These are phyloP conservation scores for Fistularia commersonii DNA, from an alignment of 2,797 vertebrate species.

Conservation along the genomic window DNA sequence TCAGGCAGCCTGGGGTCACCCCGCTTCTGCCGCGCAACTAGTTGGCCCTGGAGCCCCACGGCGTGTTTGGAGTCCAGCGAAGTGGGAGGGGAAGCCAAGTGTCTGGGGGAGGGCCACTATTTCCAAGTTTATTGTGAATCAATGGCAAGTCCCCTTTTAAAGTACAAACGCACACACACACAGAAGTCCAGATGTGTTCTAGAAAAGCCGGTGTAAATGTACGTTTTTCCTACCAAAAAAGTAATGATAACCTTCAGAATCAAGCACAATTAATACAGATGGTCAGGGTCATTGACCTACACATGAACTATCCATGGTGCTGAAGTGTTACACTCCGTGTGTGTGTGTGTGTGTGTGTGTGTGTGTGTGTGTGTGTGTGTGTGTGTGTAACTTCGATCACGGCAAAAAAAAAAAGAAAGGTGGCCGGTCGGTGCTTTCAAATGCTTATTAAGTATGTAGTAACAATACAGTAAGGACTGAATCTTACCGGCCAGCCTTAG, in stretches of 20 bases:
- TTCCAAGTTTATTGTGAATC: constrained; percentile 58
- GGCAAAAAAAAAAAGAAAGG: too few species aligned
- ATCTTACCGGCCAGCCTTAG: constrained; percentile 90
- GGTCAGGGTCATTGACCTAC: too few species aligned
- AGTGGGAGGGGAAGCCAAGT: too few species aligned
- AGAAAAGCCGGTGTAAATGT: too few species aligned
- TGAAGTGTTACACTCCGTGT: constrained; percentile 36
- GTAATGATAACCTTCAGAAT: too few species aligned
- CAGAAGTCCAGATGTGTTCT: too few species aligned
- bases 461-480: too few species aligned
- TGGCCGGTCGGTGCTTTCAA: too few species aligned
- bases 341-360: constrained; percentile 1
- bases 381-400: too few species aligned
- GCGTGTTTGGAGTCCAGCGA: background rate
- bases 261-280: too few species aligned
- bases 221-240: too few species aligned
- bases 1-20: constrained; percentile 73
- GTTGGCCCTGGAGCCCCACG: constrained; percentile 46
- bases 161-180: constrained; percentile 19
- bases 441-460: too few species aligned
- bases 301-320: constrained; percentile 60
- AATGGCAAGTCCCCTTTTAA: constrained; percentile 46
- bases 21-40: constrained; percentile 53
- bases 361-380: background rate
- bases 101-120: constrained; percentile 26